Conservation (phyloP, 2,797 vertebrate species). For the Echeneis naucrates region DNA sequence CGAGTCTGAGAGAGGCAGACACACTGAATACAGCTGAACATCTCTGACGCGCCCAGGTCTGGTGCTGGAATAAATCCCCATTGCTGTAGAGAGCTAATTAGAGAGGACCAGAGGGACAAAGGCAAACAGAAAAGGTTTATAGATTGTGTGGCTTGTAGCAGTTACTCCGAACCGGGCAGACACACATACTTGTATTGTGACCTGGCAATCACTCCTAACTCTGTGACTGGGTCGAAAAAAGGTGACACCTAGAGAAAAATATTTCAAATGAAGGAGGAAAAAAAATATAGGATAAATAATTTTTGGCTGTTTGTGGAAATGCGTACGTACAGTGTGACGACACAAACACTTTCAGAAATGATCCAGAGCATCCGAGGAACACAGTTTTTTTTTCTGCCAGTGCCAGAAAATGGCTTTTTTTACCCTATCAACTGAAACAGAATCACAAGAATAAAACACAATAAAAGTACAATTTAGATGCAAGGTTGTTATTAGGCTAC, state of each 20-base stretch:
- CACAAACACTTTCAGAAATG: neutral
- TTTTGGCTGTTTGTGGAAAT: neutral
- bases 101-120: conserved; percentile 62
- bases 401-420: neutral
- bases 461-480: neutral
- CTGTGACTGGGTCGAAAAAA: conserved; percentile 11
- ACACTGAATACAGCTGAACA: conserved; percentile 38
- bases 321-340: conserved; percentile 3
- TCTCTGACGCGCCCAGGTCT: conserved; percentile 37
- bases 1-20: neutral
- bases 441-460: neutral
- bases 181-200: conserved; percentile 50
- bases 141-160: conserved; percentile 57
- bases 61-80: conserved; percentile 55
- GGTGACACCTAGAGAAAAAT: conserved; percentile 12
- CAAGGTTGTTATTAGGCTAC: too few species aligned
- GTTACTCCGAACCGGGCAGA: conserved; percentile 59
- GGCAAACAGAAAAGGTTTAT: conserved; percentile 52
- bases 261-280: conserved; percentile 21
- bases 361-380: neutral
- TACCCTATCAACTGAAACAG: neutral
- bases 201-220: conserved; percentile 54
- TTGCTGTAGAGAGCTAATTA: conserved; percentile 73
- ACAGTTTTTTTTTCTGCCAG: neutral
- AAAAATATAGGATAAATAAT: conserved; percentile 28